These are phyloP conservation scores for Heliconius ismenius DNA, from an alignment of 2,888 invertebrate species.

Conservation along the genomic window DNA sequence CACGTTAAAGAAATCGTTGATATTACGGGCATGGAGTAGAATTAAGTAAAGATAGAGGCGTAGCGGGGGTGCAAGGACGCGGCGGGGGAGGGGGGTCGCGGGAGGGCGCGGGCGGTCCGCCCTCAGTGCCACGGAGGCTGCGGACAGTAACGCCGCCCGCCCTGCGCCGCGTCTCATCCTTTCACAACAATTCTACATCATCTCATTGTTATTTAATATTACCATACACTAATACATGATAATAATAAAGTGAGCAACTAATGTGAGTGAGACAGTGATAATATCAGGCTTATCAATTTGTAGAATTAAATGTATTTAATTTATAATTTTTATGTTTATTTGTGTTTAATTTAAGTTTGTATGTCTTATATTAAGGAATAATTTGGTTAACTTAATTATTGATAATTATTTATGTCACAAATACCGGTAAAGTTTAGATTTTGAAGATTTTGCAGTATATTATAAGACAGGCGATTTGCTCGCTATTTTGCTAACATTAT, in stretches of 20 bases:
- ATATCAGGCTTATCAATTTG: background rate
- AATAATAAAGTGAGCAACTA: constrained; percentile 5
- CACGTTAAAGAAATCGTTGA: constrained; percentile 68
- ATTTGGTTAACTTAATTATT: background rate
- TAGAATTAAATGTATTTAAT: background rate
- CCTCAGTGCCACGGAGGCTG: constrained; percentile 81
- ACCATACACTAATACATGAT: constrained; percentile 4
- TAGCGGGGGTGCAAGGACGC: constrained; percentile 56
- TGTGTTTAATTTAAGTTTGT: background rate
- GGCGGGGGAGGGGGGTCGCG: constrained; percentile 50
- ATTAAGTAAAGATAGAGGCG: constrained; percentile 67
- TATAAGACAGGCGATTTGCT: too few relatives aligned
- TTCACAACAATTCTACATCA: constrained; percentile 55
- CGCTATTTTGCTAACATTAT: too few relatives aligned
- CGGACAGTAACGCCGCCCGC: constrained; percentile 70
- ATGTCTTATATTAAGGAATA: background rate
- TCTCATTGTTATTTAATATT: constrained; percentile 28
- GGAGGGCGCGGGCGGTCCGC: constrained; percentile 47
- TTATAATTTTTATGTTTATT: background rate
- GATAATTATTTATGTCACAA: background rate
- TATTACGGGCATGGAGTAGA: constrained; percentile 67
- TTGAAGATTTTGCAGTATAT: background rate
- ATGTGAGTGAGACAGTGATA: constrained; percentile 12
- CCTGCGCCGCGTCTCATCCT: constrained; percentile 56
- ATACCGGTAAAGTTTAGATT: background rate